phyloP scores from a whole-genome alignment of 1,140 invertebrate genomes.

The Phocides pigmalion region DNA sequence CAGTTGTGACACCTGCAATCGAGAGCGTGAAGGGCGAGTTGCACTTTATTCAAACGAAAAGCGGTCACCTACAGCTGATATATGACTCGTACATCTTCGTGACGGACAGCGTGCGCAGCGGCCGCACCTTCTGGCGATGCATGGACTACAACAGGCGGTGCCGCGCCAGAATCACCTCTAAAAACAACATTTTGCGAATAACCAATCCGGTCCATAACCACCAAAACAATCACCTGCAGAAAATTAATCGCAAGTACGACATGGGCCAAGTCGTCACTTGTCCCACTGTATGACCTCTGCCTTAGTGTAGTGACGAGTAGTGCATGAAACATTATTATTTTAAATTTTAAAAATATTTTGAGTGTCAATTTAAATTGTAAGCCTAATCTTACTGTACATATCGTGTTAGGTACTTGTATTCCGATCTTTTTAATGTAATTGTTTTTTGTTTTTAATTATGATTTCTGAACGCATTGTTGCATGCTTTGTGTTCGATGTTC shows the following conservation, averaged over 20 bases:
- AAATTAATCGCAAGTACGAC: slow-evolving; percentile 73
- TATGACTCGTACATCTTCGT: slow-evolving; percentile 78
- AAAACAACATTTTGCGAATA: slow-evolving; percentile 70
- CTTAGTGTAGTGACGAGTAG: slow-evolving; percentile 3
- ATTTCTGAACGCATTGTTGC: neutral
- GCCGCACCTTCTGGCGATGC: slow-evolving; percentile 78
- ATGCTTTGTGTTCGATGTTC: too few relatives aligned
- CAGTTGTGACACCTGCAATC: slow-evolving; percentile 65
- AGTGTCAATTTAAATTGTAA: slow-evolving; percentile 38
- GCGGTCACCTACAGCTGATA: slow-evolving; percentile 74
- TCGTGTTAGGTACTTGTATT: slow-evolving; percentile 11
- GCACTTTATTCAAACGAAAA: slow-evolving; percentile 79
- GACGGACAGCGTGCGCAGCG: slow-evolving; percentile 75
- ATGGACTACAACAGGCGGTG: slow-evolving; percentile 77
- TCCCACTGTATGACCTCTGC: slow-evolving; percentile 56
- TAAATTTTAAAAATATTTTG: slow-evolving; percentile 14
- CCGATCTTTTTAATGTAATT: neutral
- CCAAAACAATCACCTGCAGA: slow-evolving; percentile 65
- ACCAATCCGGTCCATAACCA: slow-evolving; percentile 77
- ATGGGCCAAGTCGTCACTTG: slow-evolving; percentile 75
- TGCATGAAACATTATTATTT: slow-evolving; percentile 16
- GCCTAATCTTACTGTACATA: slow-evolving; percentile 35
- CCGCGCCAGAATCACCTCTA: slow-evolving; percentile 75
- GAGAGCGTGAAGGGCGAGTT: slow-evolving; percentile 66
- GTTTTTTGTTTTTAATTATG: neutral